Evolutionary conservation across 2,888 invertebrate genomes (phyloP), one percentile per base, ranked within the genome.

Genomic region (Callinectes sapidus): DNA sequence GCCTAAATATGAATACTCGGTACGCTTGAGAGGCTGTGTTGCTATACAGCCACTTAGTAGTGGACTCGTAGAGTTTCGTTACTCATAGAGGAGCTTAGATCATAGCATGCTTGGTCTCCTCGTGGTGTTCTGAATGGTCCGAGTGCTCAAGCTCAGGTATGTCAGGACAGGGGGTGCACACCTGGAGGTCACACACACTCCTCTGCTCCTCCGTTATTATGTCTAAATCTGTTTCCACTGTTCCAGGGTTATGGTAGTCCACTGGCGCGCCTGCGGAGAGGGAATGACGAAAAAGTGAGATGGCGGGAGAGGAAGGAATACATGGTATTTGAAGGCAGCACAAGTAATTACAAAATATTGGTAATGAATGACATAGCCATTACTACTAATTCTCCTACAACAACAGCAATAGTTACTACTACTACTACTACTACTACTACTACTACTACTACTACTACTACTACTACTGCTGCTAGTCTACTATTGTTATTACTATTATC

Each of bases 121-220:
- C 35, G 81, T 14, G 81, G 32, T 81, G 35, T 32, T 81, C 81
- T 8, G 71, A n/a, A 13, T 3, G 71, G 3, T 77, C 28, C 10
- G 28, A 77, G 71, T n/a, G 28, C 87, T 42, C 55, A 54, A 77
- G 8, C 55, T 42, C 55, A 54, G 35, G 35, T 61, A 88, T 32
- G 48, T 32, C 88, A 28, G 88, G 55, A 71, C 66, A 66, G 10
- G 89, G 89, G 6, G 71, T 71, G 71, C 39, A 35, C 66, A 89
- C 89, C 23, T 66, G 66, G 35, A 89, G 28, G 42, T 89, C 89
- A 89, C 66, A 71, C 71, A 89, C 66, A 71, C 89, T 89, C 39
- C 66, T 71, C 39, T 89, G 89, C 23, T 89, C 89, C 28, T 66
- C 89, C 71, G 66, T n/a, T 2, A 13, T n/a, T 42, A 71, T 18